phyloP scores from a whole-genome alignment of 2,797 vertebrate species.

The Spea hammondii region DNA sequence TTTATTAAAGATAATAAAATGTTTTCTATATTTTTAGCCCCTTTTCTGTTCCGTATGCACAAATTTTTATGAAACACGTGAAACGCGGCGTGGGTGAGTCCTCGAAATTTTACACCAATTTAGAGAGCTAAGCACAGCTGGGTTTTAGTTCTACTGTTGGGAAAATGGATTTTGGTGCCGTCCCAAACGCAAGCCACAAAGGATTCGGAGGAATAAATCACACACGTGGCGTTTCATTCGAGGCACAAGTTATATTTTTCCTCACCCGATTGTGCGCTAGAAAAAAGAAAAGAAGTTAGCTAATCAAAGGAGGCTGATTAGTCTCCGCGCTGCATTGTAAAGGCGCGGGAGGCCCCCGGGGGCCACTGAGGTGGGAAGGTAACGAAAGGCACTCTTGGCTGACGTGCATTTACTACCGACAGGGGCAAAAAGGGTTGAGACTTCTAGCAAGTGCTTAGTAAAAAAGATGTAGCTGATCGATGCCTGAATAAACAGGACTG shows the following conservation, averaged over 20 bases:
- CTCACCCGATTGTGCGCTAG: conserved; percentile 26
- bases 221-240: conserved; percentile 9
- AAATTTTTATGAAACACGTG: conserved; percentile 28
- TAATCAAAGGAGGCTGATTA: conserved; percentile 45
- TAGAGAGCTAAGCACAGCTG: conserved; percentile 8
- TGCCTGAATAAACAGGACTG: no score
- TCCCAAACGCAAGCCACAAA: conserved; percentile 9
- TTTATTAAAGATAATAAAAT: neutral
- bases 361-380: neutral
- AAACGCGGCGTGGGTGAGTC: conserved; percentile 12
- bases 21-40: neutral
- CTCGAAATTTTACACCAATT: conserved; percentile 15
- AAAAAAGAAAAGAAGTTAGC: conserved; percentile 23
- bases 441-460: no score
- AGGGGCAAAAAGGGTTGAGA: no score
- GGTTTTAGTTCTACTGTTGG: neutral
- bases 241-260: conserved; percentile 31
- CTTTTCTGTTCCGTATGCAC: neutral
- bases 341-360: conserved; percentile 18
- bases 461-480: no score
- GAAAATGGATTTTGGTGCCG: neutral
- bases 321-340: conserved; percentile 11
- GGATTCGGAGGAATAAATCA: neutral
- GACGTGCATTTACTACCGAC: no score
- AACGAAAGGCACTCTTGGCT: no score